A percentile compares a stretch with the other conserved stretches of the same genome.
phyloP scores from a whole-genome alignment of 92 coral and sea anemone species.

The Bergia puertoricense region DNA sequence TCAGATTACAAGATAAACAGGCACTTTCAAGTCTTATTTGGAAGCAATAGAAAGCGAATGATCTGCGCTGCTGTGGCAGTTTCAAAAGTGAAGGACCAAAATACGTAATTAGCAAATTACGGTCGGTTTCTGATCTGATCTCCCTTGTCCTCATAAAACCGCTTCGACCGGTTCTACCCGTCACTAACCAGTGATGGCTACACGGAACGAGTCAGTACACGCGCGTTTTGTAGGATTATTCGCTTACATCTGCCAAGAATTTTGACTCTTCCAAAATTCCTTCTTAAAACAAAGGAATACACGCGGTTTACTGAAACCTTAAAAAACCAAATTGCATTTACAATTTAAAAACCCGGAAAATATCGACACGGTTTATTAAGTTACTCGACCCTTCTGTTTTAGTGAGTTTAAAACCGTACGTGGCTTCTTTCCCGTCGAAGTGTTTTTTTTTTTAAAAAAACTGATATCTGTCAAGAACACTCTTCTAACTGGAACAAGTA shows the following conservation, averaged over 20 bases:
- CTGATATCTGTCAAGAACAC: background rate
- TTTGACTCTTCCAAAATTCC: background rate
- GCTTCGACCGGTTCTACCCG: background rate
- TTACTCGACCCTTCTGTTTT: background rate
- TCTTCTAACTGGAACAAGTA: background rate
- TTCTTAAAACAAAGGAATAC: slow-evolving; percentile 15
- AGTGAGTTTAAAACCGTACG: background rate
- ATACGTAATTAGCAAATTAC: background rate
- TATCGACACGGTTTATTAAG: background rate
- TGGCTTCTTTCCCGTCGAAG: background rate
- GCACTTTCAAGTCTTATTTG: background rate
- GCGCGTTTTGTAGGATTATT: background rate
- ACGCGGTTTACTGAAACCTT: background rate
- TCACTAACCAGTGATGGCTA: background rate
- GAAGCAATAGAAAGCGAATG: background rate
- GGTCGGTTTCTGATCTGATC: background rate
- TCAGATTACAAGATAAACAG: slow-evolving; percentile 1
- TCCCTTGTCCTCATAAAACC: background rate
- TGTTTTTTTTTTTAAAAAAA: background rate
- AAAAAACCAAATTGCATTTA: slow-evolving; percentile 2
- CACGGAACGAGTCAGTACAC: background rate
- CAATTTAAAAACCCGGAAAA: slow-evolving; percentile 16
- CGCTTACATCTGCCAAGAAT: background rate
- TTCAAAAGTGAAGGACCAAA: background rate
- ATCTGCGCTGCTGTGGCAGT: background rate